These are phyloP conservation scores for Phenganax subtilis DNA, from an alignment of 92 coral and sea anemone genomes.

Conservation along the genomic window DNA sequence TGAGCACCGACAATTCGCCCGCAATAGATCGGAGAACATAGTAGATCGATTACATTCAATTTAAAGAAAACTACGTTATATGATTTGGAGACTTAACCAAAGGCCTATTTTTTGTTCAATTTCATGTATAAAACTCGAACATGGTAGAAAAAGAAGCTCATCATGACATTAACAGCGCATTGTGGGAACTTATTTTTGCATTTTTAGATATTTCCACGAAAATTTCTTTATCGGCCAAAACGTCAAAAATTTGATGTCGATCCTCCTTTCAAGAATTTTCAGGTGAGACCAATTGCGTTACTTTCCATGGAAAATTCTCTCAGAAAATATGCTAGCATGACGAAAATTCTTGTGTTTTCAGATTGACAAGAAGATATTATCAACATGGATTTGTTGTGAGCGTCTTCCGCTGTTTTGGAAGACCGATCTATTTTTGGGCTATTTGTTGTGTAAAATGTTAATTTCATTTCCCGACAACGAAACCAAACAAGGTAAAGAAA, in stretches of 20 bases:
- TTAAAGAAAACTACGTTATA: too few relatives aligned
- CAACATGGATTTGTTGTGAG: constrained; percentile 58
- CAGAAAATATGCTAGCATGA: background rate
- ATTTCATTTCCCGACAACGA: constrained; percentile 27
- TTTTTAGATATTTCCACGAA: constrained; percentile 20
- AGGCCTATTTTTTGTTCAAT: too few relatives aligned
- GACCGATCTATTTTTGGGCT: constrained; percentile 73
- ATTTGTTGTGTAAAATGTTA: constrained; percentile 54
- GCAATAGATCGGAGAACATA: too few relatives aligned
- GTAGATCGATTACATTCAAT: too few relatives aligned
- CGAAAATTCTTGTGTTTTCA: background rate
- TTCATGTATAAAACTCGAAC: too few relatives aligned
- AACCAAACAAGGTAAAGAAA: constrained; percentile 2
- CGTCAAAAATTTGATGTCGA: constrained; percentile 31
- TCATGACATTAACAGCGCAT: too few relatives aligned
- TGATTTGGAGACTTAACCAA: too few relatives aligned
- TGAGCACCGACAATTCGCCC: too few relatives aligned
- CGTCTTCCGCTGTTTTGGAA: constrained; percentile 77
- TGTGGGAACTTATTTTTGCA: background rate
- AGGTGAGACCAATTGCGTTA: background rate
- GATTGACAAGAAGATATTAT: constrained; percentile 25
- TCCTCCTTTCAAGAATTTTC: constrained; percentile 25
- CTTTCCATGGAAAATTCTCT: too few relatives aligned
- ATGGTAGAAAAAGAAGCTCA: too few relatives aligned
- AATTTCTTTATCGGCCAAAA: constrained; percentile 29